Evolutionary conservation across 2,888 invertebrate genomes (phyloP).

Genomic region (Callosobruchus maculatus): DNA sequence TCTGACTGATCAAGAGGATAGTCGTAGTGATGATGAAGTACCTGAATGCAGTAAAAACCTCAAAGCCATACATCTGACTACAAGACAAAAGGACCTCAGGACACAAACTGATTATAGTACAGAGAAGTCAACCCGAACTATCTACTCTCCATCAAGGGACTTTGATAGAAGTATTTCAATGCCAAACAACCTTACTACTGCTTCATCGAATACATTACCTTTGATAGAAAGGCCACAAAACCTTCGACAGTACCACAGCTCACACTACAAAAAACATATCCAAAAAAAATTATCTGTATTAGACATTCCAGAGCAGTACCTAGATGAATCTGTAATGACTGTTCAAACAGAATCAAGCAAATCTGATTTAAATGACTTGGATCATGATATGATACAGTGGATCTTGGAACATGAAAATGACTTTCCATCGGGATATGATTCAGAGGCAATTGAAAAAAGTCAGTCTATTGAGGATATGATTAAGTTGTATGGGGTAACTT

Average conservation of each 20-base stretch:
- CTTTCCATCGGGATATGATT: constrained; percentile 1
- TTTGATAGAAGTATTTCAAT: constrained; percentile 10
- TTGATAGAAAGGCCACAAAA: constrained; percentile 5
- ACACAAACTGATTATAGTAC: background rate
- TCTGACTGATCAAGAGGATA: no score
- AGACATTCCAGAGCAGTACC: constrained; percentile 11
- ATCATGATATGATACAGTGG: constrained; percentile 14
- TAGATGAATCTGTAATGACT: background rate
- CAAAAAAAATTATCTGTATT: constrained; percentile 13
- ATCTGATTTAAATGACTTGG: constrained; percentile 13
- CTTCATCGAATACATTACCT: constrained; percentile 15
- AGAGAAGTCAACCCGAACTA: constrained; percentile 12
- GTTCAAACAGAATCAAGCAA: background rate
- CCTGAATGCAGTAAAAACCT: no score
- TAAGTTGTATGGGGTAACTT: constrained; percentile 10
- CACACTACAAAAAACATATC: constrained; percentile 12
- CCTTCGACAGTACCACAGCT: constrained; percentile 2
- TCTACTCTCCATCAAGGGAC: constrained; percentile 17
- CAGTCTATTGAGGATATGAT: constrained; percentile 13
- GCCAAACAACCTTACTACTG: constrained; percentile 9
- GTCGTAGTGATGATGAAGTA: no score
- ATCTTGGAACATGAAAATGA: constrained; percentile 9
- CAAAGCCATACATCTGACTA: no score
- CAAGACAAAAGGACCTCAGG: background rate
- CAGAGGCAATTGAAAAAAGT: background rate